A percentile compares a stretch with the other conserved stretches of the same genome.
These are phyloP conservation scores for Polyodon spathula DNA, from an alignment of 2,113 vertebrate genomes.

Conservation along the genomic window DNA sequence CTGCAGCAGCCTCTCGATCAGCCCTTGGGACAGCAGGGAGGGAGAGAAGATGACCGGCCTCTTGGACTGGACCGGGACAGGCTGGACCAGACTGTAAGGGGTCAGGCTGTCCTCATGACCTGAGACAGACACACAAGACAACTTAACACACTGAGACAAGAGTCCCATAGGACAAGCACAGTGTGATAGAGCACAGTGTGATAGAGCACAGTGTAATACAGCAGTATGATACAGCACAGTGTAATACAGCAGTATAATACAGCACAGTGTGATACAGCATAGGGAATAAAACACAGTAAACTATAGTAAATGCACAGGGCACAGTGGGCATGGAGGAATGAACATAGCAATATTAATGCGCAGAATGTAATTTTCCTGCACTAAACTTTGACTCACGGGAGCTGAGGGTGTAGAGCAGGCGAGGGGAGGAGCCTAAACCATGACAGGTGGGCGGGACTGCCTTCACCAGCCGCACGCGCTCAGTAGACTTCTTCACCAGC, in stretches of 20 bases:
- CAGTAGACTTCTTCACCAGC: conserved; percentile 44
- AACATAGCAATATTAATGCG: not conserved
- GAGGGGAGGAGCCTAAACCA: conserved; percentile 28
- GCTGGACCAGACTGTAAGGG: conserved; percentile 77
- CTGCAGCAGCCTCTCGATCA: conserved; percentile 80
- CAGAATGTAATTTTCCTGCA: too few relatives aligned
- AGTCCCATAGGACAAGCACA: too few relatives aligned
- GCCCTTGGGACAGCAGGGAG: conserved; percentile 61
- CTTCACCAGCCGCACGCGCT: conserved; percentile 54
- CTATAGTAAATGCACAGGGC: too few relatives aligned
- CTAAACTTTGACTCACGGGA: conserved; percentile 57
- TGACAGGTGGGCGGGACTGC: conserved; percentile 33
- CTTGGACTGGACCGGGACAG: conserved; percentile 50
- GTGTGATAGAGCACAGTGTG: too few relatives aligned
- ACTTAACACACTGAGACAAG: too few relatives aligned
- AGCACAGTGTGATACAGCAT: too few relatives aligned
- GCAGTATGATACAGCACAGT: too few relatives aligned
- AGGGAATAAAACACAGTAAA: too few relatives aligned
- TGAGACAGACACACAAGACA: conserved; percentile 26
- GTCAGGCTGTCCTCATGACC: conserved; percentile 59
- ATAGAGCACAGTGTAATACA: too few relatives aligned
- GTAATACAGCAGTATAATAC: too few relatives aligned
- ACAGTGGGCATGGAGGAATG: too few relatives aligned
- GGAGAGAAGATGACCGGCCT: conserved; percentile 80
- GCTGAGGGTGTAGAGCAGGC: conserved; percentile 52